These are phyloP conservation scores for Actinernus sp. DNA, from an alignment of 92 coral and sea anemone species.

Conservation along the genomic window DNA sequence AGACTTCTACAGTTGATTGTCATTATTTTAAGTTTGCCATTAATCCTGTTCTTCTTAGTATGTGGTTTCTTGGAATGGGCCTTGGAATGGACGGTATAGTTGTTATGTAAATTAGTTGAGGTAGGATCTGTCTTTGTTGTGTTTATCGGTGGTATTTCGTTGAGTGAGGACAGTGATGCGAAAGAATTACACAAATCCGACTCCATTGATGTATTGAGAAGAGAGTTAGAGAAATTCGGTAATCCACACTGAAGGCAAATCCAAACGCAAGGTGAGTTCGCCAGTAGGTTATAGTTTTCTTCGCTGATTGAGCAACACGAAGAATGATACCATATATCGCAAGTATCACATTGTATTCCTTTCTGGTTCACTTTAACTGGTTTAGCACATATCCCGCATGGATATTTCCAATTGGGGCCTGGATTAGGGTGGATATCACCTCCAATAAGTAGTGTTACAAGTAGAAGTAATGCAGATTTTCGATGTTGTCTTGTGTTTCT, in stretches of 20 bases:
- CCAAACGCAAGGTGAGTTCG: slow-evolving; percentile 45
- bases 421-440: slow-evolving; percentile 56
- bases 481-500: not conserved
- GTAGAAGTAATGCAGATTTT: not conserved
- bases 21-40: slow-evolving; percentile 16
- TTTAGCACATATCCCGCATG: slow-evolving; percentile 53
- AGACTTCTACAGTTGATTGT: slow-evolving; percentile 33
- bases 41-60: slow-evolving; percentile 7
- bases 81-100: not conserved
- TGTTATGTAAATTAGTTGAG: too few relatives aligned
- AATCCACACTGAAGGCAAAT: slow-evolving; percentile 35
- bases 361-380: slow-evolving; percentile 50
- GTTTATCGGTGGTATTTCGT: not conserved
- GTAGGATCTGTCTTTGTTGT: not conserved
- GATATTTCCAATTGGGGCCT: slow-evolving; percentile 55
- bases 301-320: slow-evolving; percentile 19
- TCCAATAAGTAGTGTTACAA: slow-evolving; percentile 12
- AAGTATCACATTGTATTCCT: slow-evolving; percentile 37
- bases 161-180: slow-evolving; percentile 8
- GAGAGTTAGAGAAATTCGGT: slow-evolving; percentile 40
- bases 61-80: not conserved
- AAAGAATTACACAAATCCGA: not conserved
- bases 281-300: slow-evolving; percentile 13
- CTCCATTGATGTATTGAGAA: slow-evolving; percentile 10
- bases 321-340: slow-evolving; percentile 41